Evolutionary conservation across 2,888 invertebrate species (phyloP), one percentile per base, ranked within the genome.

Genomic region (Globia sparganii): DNA sequence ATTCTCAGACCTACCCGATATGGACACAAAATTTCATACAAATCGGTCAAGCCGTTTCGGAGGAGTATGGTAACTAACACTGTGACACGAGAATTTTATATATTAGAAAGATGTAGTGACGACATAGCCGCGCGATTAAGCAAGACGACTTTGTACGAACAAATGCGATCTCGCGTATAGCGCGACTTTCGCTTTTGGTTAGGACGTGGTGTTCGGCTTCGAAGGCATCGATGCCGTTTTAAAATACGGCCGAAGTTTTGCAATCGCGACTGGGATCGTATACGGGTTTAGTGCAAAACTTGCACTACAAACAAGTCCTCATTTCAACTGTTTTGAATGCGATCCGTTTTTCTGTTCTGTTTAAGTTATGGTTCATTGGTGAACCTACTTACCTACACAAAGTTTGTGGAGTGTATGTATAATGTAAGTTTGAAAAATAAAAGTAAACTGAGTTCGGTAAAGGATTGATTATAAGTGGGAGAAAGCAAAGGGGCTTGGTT

Each of bases 271-370:
- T 77, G 71, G 79, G 83, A 77, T 88, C 87, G 89, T 91, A 89
- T 90, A 86, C 77, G 84, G 86, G 85, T 81, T 91, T 90, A 91
- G 90, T 86, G 87, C 80, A 58, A 68, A 91, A 91, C 89, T 91
- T 91, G 72, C 80, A 86, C 86, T 88, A 81, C 87, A 86, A 90
- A 80, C 85, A 85, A 90, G 83, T 88, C 84, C 79, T 71, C 72
- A 84, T 81, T 87, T 74, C 77, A 84, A 86, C 78, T 83, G 80
- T 83, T 91, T 77, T 74, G 70, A 77, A 87, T 85, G 28, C 83
- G 81, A 88, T 82, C 64, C 75, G 80, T 85, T 89, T 90, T 89
- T 87, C 86, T 79, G 81, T 85, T 66, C 34, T 78, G 81, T 85
- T 83, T 82, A 73, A 88, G 83, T 88, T 86, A 66, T 40, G 67